Evolutionary conservation across 2,797 vertebrate species (phyloP).

Genomic region (Loris lydekkerianus): DNA sequence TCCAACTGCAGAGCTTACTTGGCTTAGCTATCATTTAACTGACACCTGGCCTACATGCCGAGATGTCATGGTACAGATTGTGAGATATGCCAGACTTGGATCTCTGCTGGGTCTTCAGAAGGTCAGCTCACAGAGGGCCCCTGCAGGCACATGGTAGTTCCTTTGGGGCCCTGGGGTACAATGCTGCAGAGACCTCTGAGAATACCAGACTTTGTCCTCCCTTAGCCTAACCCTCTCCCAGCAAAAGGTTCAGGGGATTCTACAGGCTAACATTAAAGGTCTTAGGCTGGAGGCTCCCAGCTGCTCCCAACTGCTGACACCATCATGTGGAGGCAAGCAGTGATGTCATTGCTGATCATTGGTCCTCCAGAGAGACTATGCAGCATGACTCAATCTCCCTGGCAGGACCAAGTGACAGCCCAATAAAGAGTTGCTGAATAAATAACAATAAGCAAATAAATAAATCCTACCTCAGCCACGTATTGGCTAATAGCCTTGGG

Average conservation of each 20-base stretch:
- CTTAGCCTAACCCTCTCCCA: not conserved
- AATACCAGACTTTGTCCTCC: not conserved
- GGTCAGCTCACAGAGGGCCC: not conserved
- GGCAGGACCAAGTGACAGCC: not conserved
- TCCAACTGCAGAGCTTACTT: not conserved
- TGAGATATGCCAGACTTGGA: rapidly evolving
- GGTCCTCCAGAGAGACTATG: not conserved
- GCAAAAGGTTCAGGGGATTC: not conserved
- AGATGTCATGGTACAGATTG: not conserved
- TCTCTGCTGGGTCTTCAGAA: not conserved
- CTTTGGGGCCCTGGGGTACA: not conserved
- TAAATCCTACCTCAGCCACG: not conserved
- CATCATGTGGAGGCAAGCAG: not conserved
- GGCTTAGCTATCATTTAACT: not conserved
- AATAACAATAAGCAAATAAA: not conserved
- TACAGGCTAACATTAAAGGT: not conserved
- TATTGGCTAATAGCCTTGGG: not conserved
- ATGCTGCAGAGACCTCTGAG: not conserved
- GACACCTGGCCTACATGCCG: not conserved
- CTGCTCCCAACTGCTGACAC: not conserved
- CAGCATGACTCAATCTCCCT: not conserved
- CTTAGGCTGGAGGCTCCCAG: not conserved
- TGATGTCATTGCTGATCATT: not conserved
- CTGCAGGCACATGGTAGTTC: not conserved
- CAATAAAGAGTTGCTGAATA: not conserved